Evolutionary conservation across 2,797 vertebrate species (phyloP), one percentile per base, ranked within the genome.

Genomic region (Danio aesculapii): DNA sequence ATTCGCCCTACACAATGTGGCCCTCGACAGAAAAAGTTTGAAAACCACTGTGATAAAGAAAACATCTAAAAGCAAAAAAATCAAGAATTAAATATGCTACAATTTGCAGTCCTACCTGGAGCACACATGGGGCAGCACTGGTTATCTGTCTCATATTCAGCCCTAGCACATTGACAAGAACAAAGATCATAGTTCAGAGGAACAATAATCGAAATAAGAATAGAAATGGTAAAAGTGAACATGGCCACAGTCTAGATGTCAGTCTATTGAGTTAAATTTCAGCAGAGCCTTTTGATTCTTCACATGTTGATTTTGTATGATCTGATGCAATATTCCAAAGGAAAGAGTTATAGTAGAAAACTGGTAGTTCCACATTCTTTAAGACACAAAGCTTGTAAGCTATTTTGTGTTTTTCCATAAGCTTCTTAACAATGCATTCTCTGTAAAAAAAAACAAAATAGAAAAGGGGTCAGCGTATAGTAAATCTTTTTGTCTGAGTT

Each of bases 81-180:
- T 30, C 1, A 30, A 30, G 30, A 30, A 30, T 30, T 30, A 30
- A 30, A 11, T 73, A 39, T 69, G 13, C 6, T 52, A 52, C 52
- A 70, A 41, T 4, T 41, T 70, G 39, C 39, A 71, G 21, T 72
- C 87, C 79, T 82, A 89, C 90, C 89, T 6, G 81, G 0, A 4
- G 64, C 12, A 79, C 90, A 91, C 78, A 53, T 82, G 0, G 5
- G 64, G 30, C 90, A 91, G 62, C 90, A 91, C 0, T 63, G 41
- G 0, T 3, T 0, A 0, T 16, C 6, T 17, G 0, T 76, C 8
- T 19, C 6, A 75, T 91, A 91, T 46, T 88, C 85, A 6, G 16
- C 6, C 0, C 0, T 43, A 19, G 6, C 8, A 82, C 89, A 90
- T 0, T 1, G 0, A 17, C 78, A 83, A 6, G 53, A 57, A 47